Percentiles rank a stretch among this genome's conserved stretches.
These are phyloP conservation scores for Scaptomyza hsui DNA, from an alignment of 1,140 invertebrate genomes.

Conservation along the genomic window DNA sequence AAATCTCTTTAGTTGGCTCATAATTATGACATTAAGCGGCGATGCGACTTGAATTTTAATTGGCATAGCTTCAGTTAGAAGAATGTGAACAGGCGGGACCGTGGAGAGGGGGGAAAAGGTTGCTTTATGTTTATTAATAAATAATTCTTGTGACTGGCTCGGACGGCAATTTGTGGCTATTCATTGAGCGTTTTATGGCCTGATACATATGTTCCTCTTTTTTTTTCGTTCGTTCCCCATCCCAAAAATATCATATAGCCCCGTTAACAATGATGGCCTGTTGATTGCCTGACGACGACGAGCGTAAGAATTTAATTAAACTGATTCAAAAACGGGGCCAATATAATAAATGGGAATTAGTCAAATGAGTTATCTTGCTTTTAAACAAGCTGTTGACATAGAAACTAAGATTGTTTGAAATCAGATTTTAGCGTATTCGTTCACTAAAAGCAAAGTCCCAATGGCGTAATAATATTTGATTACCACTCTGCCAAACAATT, in stretches of 20 bases:
- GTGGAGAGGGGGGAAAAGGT: background rate
- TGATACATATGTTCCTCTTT: slow-evolving; percentile 52
- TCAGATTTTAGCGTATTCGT: too few relatives aligned
- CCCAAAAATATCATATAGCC: slow-evolving; percentile 39
- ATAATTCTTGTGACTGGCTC: slow-evolving; percentile 55
- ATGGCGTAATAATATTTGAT: slow-evolving; percentile 41
- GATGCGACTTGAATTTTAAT: slow-evolving; percentile 81
- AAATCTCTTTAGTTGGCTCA: slow-evolving; percentile 82
- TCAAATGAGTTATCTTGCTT: background rate
- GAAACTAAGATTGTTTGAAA: background rate
- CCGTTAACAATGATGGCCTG: slow-evolving; percentile 53
- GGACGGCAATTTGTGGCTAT: slow-evolving; percentile 58
- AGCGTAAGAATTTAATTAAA: slow-evolving; percentile 35
- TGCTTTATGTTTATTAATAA: slow-evolving; percentile 77
- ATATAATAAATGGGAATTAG: background rate
- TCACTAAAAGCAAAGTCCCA: too few relatives aligned
- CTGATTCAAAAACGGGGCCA: slow-evolving; percentile 19
- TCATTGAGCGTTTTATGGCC: slow-evolving; percentile 62
- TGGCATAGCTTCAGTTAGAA: slow-evolving; percentile 55
- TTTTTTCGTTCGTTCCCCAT: background rate
- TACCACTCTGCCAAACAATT: slow-evolving; percentile 38
- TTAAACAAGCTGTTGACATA: background rate
- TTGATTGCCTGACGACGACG: slow-evolving; percentile 19
- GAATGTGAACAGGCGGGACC: slow-evolving; percentile 7
- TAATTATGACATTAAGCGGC: slow-evolving; percentile 81